A percentile compares a stretch with the other conserved stretches of the same genome.
Conservation (phyloP, 2,888 invertebrate species). For the Julus scandinavius region DNA sequence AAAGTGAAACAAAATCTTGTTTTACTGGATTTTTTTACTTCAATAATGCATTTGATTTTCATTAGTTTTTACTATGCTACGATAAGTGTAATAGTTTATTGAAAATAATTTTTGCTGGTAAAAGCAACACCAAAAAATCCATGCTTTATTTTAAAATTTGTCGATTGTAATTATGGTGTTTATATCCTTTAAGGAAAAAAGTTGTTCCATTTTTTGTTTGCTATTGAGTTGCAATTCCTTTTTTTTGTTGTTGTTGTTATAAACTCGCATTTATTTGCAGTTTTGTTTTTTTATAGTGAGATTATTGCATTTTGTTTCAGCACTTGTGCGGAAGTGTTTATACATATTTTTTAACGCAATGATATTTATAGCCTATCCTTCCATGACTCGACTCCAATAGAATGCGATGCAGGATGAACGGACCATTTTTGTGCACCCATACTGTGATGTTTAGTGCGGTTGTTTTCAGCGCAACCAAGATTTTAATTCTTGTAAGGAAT, state of each 20-base stretch:
- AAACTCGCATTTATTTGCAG: conserved; percentile 15
- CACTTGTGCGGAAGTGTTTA: not conserved
- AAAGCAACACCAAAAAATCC: too few relatives aligned
- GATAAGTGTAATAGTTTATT: too few relatives aligned
- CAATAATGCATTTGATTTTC: too few relatives aligned
- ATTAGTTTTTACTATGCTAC: too few relatives aligned
- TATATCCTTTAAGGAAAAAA: not conserved
- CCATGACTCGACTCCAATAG: not conserved
- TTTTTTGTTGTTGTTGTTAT: not conserved
- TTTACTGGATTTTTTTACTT: too few relatives aligned
- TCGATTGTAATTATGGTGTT: not conserved
- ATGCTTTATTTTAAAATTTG: not conserved
- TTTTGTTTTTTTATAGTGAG: conserved; percentile 22
- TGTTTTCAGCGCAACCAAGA: not conserved
- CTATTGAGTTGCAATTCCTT: not conserved
- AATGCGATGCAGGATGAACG: not conserved
- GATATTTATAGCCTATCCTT: not conserved
- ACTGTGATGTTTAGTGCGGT: not conserved
- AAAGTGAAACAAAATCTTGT: too few relatives aligned
- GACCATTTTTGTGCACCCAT: not conserved
- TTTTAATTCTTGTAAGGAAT: not conserved
- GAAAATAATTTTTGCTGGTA: too few relatives aligned
- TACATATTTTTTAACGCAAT: not conserved
- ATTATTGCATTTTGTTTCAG: not conserved
- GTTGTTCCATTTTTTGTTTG: too few relatives aligned